Evolutionary conservation across 64 coral and sea anemone species (phyloP), one percentile per base, ranked within the genome.

Genomic region (Platygyra sinensis): DNA sequence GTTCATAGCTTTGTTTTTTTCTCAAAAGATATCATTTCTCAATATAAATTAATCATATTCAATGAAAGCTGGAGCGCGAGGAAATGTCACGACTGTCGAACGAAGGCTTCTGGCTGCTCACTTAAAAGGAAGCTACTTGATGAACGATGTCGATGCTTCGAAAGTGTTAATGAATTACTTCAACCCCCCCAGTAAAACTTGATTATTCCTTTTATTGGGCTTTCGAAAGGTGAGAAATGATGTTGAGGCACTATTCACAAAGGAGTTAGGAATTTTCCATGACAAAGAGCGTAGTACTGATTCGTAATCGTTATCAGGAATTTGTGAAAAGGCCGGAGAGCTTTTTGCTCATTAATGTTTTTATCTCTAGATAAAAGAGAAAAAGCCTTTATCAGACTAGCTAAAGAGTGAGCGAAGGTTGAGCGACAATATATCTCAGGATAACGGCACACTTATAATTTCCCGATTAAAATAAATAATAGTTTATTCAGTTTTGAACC

Each of bases 111-210:
- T 69, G 65, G 65, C 9, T 69, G 65, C 65, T 69, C 65, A 69
- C 11, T 69, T 69, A 65, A 62, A 17, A 10, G 60, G 31, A 83
- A 49, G 20, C 27, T 9, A 42, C 50, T 51, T 12, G 65, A n/a
- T 36, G 32, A 67, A 51, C 39, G 81, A 24, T 19, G 8, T 67
- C 81, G 81, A 55, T 59, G 51, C 76, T 20, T 54, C 19, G 76
- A 79, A 79, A 55, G 81, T 85, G 81, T 85, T 85, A 71, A 85
- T 85, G 81, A 85, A 79, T 85, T 85, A 72, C 81, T 85, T 83
- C 60, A 65, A 36, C 42, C 60, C 32, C n/a, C 31, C 61, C 31
- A 67, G 81, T 69, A 85, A 71, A 85, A 85, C 81, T 71, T 85
- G 72, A 85, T 85, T 71, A 85, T 85, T 85, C 81, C 80, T 38